Conservation (phyloP, 2,113 vertebrate species). For the Chloropsis cyanopogon region DNA sequence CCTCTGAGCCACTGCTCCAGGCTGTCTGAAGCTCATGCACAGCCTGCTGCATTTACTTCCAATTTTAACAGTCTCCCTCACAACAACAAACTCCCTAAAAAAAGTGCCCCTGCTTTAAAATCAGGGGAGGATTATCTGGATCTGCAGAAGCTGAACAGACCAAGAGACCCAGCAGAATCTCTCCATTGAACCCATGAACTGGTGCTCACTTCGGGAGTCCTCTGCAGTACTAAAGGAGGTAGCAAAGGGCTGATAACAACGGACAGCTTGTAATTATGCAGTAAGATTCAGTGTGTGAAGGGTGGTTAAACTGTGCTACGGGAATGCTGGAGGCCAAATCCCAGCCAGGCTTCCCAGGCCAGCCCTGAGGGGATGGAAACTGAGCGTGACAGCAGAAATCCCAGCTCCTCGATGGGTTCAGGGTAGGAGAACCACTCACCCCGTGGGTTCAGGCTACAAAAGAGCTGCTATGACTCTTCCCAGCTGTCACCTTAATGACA, state of each 20-base stretch:
- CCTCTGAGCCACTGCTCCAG: slow-evolving; percentile 4
- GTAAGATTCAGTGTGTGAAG: background rate
- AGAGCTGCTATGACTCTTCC: background rate
- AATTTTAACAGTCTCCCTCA: background rate
- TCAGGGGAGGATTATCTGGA: background rate
- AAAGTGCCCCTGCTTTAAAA: background rate
- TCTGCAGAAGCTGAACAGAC: background rate
- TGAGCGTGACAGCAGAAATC: background rate
- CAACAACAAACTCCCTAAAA: background rate
- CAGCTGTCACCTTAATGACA: background rate
- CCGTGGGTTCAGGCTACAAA: background rate
- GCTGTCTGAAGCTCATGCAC: background rate
- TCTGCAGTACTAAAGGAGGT: background rate
- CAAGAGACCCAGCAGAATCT: background rate
- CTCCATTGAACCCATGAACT: background rate
- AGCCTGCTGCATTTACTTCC: background rate
- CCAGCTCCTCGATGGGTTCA: accelerated
- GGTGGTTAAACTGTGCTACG: background rate
- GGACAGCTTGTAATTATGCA: background rate
- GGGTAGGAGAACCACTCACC: background rate
- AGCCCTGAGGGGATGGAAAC: background rate
- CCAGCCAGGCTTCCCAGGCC: background rate
- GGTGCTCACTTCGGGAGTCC: background rate
- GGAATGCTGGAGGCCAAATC: background rate
- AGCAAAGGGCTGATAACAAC: background rate